Evolutionary conservation across 2,113 vertebrate genomes (phyloP).

Genomic region (Ascaphus truei): DNA sequence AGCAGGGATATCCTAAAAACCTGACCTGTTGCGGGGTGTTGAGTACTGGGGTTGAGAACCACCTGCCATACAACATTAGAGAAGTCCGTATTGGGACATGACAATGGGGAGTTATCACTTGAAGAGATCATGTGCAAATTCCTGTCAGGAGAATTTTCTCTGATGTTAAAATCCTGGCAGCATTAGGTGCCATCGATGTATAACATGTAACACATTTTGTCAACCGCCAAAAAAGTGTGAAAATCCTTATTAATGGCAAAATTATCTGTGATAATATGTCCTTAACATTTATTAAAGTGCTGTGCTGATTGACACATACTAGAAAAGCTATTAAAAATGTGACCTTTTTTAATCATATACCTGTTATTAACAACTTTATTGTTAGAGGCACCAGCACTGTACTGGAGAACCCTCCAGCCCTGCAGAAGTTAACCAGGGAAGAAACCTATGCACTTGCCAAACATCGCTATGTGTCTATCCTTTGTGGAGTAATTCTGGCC

Average conservation of each 20-base stretch:
- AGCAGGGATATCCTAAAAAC: no score
- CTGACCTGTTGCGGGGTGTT: no score
- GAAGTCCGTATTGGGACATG: background rate
- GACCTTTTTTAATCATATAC: constrained; percentile 27
- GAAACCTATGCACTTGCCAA: constrained; percentile 4
- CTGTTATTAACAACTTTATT: constrained; percentile 10
- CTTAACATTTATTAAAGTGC: constrained; percentile 20
- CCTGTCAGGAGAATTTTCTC: constrained; percentile 1
- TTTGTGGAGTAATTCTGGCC: background rate
- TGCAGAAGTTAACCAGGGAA: constrained; percentile 14
- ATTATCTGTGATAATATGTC: constrained; percentile 28
- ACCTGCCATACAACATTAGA: no score
- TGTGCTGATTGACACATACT: constrained; percentile 25
- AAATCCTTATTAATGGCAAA: constrained; percentile 14
- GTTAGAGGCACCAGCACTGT: background rate
- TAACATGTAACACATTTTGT: constrained; percentile 14
- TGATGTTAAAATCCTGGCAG: background rate
- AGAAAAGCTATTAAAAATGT: constrained; percentile 11
- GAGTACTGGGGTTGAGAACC: no score
- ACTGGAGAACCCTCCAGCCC: background rate
- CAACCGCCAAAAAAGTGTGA: constrained; percentile 23
- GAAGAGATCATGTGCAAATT: background rate
- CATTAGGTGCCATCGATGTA: background rate
- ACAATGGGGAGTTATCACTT: background rate
- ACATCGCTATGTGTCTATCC: background rate